phyloP scores from a whole-genome alignment of 2,113 vertebrate species.

The Sinocyclocheilus anophthalmus region DNA sequence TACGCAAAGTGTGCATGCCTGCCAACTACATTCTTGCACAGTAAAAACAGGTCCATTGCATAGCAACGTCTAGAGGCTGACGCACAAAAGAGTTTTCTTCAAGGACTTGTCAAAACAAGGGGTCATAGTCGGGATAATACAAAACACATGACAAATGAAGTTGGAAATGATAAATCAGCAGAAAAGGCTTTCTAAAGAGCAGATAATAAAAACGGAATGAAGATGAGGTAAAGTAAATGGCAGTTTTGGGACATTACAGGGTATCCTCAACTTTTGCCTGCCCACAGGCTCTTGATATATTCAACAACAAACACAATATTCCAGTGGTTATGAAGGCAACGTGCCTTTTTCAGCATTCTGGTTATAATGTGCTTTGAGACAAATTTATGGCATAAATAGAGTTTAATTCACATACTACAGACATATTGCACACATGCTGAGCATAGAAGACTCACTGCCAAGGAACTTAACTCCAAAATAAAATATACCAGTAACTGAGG shows the following conservation, averaged over 20 bases:
- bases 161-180: neutral
- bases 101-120: neutral
- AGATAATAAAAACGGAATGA: neutral
- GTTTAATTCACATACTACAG: constrained; percentile 37
- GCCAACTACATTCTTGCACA: neutral
- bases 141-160: neutral
- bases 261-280: neutral
- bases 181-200: neutral
- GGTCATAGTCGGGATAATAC: neutral
- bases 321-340: neutral
- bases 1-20: neutral
- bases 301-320: neutral
- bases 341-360: neutral
- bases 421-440: constrained; percentile 30
- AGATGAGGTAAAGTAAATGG: neutral
- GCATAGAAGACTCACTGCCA: neutral
- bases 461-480: neutral
- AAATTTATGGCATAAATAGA: constrained; percentile 26
- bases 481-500: constrained; percentile 6
- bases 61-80: neutral
- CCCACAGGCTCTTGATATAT: neutral
- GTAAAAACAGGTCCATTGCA: neutral
- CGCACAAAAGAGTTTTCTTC: neutral
- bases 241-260: neutral
- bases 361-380: constrained; percentile 1